These are phyloP conservation scores for Alligator mississippiensis DNA, from an alignment of 2,113 vertebrate species.

Conservation along the genomic window DNA sequence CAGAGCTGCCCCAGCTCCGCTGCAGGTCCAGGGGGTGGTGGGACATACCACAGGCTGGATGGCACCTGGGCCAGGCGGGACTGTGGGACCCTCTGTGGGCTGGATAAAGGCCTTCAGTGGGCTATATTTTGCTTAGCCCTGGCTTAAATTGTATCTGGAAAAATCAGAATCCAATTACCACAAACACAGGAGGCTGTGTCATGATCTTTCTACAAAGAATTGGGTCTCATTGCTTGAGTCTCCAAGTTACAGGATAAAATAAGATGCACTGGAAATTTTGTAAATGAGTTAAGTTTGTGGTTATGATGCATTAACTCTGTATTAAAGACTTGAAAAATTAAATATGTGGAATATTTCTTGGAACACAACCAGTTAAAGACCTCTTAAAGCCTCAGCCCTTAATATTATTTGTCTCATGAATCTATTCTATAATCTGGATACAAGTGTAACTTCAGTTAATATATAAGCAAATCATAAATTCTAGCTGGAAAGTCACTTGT, in stretches of 20 bases:
- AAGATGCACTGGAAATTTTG: conserved; percentile 55
- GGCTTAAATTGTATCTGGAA: too few species aligned
- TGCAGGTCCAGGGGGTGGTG: too few species aligned
- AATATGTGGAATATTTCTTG: not conserved
- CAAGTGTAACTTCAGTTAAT: not conserved
- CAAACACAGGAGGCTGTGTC: not conserved
- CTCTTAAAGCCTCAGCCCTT: not conserved
- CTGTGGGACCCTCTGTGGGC: too few species aligned
- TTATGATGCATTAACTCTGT: conserved; percentile 11
- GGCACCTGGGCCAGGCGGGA: too few species aligned
- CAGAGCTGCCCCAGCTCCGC: too few species aligned
- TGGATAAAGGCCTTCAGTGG: too few species aligned
- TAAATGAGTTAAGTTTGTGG: not conserved
- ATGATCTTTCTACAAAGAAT: not conserved
- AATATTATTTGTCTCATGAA: not conserved
- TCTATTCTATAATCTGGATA: not conserved
- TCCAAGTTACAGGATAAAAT: not conserved
- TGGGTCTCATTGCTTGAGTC: not conserved
- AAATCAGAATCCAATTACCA: not conserved
- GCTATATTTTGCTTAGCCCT: not conserved
- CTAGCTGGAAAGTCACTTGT: too few species aligned
- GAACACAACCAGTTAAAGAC: not conserved
- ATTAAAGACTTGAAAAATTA: conserved; percentile 38
- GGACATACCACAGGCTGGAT: too few species aligned
- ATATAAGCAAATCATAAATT: too few species aligned